Conservation (phyloP, 2,888 invertebrate genomes). For the Lithophane semibrunnea region DNA sequence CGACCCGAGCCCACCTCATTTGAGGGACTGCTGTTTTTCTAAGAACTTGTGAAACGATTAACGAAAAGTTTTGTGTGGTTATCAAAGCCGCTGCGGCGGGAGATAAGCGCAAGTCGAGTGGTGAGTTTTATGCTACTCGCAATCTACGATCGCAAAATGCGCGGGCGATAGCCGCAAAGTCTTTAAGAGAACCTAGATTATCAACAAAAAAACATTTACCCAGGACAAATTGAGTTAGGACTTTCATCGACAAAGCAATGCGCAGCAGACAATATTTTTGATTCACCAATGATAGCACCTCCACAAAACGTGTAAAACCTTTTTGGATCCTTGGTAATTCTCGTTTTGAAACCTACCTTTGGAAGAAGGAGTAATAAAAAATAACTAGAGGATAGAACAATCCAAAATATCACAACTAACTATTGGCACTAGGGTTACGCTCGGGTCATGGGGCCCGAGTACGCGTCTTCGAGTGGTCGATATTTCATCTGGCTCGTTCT, state of each 20-base stretch:
- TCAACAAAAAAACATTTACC: slow-evolving; percentile 15
- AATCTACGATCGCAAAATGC: background rate
- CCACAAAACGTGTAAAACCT: slow-evolving; percentile 49
- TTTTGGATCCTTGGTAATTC: accelerated
- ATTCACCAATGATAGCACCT: slow-evolving; percentile 40
- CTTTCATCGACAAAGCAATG: slow-evolving; percentile 40
- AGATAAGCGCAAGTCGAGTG: background rate
- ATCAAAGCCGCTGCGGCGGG: background rate
- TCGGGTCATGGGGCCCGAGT: no score
- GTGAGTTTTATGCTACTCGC: background rate
- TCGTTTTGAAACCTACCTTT: slow-evolving; percentile 50
- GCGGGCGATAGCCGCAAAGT: background rate
- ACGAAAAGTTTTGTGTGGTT: background rate
- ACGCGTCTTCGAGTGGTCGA: no score
- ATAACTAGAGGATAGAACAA: background rate
- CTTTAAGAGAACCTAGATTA: background rate
- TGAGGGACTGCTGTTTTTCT: background rate
- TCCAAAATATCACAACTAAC: background rate
- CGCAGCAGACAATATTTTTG: slow-evolving; percentile 51
- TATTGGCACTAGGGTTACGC: background rate
- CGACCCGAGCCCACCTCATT: background rate
- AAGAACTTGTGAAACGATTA: background rate
- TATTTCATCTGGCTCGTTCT: no score
- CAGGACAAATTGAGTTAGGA: background rate
- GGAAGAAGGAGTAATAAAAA: background rate